phyloP scores from a whole-genome alignment of 2,888 invertebrate species.

The Hirudinaria manillensis region DNA sequence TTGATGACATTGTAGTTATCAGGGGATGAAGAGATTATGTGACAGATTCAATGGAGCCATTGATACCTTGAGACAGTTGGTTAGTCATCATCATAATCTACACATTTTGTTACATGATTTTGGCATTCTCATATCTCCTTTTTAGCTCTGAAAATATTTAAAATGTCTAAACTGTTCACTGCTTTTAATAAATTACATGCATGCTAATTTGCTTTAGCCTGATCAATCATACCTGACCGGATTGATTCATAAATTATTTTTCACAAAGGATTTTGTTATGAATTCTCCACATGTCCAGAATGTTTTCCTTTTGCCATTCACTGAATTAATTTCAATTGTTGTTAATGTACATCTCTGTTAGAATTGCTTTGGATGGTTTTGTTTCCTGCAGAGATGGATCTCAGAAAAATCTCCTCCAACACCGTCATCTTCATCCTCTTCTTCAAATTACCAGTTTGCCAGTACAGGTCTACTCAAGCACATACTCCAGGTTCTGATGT shows the following conservation, averaged over 20 bases:
- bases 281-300: too few species aligned
- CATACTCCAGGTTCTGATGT: constrained; percentile 72
- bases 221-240: too few species aligned
- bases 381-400: not conserved
- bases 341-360: not conserved
- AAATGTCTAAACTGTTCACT: too few species aligned
- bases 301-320: too few species aligned
- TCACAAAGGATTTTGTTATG: too few species aligned
- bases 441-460: constrained; percentile 48
- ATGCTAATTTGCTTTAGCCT: too few species aligned
- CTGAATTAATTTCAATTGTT: too few species aligned
- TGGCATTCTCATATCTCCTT: too few species aligned
- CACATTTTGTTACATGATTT: too few species aligned
- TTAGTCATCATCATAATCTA: constrained; percentile 31
- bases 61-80: constrained; percentile 48
- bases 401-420: not conserved
- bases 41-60: constrained; percentile 52
- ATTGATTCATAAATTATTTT: too few species aligned
- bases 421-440: not conserved
- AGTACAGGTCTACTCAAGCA: constrained; percentile 83
- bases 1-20: constrained; percentile 31
- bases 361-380: not conserved
- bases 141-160: too few species aligned
- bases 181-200: too few species aligned
- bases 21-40: constrained; percentile 46